These are phyloP conservation scores for Fopius arisanus DNA, from an alignment of 1,140 invertebrate species.

Conservation along the genomic window DNA sequence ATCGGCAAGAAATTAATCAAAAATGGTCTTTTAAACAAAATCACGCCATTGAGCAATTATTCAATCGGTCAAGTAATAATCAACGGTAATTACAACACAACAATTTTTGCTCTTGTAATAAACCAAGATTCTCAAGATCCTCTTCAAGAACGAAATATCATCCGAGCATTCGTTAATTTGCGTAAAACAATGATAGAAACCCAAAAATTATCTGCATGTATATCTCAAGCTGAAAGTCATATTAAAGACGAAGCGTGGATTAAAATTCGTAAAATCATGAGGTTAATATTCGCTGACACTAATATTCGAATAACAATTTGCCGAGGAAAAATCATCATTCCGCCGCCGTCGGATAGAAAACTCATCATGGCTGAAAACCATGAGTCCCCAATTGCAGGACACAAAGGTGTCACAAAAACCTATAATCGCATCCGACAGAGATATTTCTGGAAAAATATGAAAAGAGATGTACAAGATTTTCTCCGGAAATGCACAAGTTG, in stretches of 20 bases:
- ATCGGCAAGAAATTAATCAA: neutral
- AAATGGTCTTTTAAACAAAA: neutral
- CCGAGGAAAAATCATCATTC: slow-evolving; percentile 12
- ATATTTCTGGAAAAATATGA: too few relatives aligned
- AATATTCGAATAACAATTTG: slow-evolving; percentile 24
- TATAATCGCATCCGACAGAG: too few relatives aligned
- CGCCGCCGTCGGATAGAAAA: slow-evolving; percentile 17
- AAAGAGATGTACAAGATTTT: slow-evolving; percentile 24
- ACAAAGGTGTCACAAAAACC: too few relatives aligned
- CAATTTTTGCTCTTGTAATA: neutral
- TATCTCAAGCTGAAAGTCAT: neutral
- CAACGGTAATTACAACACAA: neutral
- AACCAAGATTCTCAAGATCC: neutral
- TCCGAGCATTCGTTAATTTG: neutral
- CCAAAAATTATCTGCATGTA: neutral
- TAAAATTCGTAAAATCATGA: neutral
- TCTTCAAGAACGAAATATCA: neutral
- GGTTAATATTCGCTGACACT: neutral
- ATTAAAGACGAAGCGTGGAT: neutral
- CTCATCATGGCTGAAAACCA: too few relatives aligned
- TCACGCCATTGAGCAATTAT: neutral
- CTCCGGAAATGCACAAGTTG: slow-evolving; percentile 30
- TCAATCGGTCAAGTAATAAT: neutral
- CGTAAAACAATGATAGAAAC: too few relatives aligned
- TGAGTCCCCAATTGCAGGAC: too few relatives aligned